Evolutionary conservation across 2,888 invertebrate species (phyloP), one percentile per base, ranked within the genome.

Genomic region (Panzeria rudis): DNA sequence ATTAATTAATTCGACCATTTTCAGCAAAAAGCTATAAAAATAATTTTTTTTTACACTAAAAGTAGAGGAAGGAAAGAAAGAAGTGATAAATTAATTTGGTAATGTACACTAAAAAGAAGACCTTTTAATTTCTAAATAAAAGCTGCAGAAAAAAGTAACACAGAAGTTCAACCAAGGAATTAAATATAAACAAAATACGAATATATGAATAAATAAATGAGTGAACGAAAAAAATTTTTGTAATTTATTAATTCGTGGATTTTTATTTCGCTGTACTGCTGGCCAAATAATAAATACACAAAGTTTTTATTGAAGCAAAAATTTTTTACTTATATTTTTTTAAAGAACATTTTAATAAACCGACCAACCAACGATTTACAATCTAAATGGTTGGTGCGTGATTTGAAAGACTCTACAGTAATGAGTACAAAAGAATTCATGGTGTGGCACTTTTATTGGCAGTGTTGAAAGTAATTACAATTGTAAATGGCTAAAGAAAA

Each of bases 1-100:
- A 64, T 44, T 64, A 44, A 64, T 66, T 66, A 47, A 66, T 32
- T 50, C 47, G 3, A 15, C 5, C 20, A 66, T 32, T 66, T 66
- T 17, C 5, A 61, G 13, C 2, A 61, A 35, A n/a, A 38, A 20
- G 7, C 3, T 15, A 54, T 23, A 35, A 35, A 59, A 17, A 15
- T 0, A 25, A 54, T 13, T 6, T 23, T n/a, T n/a, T n/a, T n/a
- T n/a, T n/a, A n/a, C n/a, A n/a, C 54, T 9, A 6, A 3, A 54
- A 38, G 6, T 38, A 38, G 2, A 38, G 25, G 47, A 64, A 29
- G 1, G 4, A 3, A 9, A 20, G 5, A 25, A 62, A 41, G 32
- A 62, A 38, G 15, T 44, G 32, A 47, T 66, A 20, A 66, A 32
- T 47, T 50, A 32, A 50, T 50, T 66, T 66, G 29, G 17, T 20